Base-by-base conservation (phyloP, 2,113 vertebrate genomes). In the Aptenodytes patagonicus region DNA sequence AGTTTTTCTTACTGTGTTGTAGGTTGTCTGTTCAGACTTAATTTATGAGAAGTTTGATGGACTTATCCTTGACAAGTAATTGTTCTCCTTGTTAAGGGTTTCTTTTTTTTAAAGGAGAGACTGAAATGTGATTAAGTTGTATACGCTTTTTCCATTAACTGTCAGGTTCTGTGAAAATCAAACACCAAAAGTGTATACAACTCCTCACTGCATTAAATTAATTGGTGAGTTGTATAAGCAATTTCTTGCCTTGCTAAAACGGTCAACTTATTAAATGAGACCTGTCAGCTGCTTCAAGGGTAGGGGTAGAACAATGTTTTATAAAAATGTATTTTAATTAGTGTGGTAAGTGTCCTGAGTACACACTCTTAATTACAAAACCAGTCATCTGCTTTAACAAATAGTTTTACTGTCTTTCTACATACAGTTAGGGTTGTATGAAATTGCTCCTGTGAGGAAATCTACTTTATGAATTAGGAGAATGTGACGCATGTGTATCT, bases 401-500 rank as follows among this genome's bases (percentile, higher is more conserved):
- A 70, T 52, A 75, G 11, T 65, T 92, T 77, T 66, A 26, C 29
- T 75, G 10, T 62, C 42, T 70, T 57, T 42, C 49, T 51, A 7
- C 4, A 3, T 34, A 29, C 3, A 76, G 22, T 55, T 87, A 42
- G 25, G 3, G 3, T 55, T 79, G 6, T 60, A 28, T 83, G 19
- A 85, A 79, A 47, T 90, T 52, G 17, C 61, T 80, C 42, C 83
- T 71, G 20, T 38, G 12, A 70, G 42, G 19, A 17, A 25, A 24
- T 79, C n/a, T 64, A 8, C 13, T 6, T 40, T 71, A 5, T 32
- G 11, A 4, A 25, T 75, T 38, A 47, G 42, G 24, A 55, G 13
- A 68, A 42, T 4, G 12, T 51, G 29, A 26, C 4, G 3, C 2
- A 1, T 21, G 7, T 2, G 0, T 79, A 13, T 42, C 20, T 55